These are phyloP conservation scores for Molossus alvarezi DNA, from an alignment of 2,797 vertebrate species.

Conservation along the genomic window DNA sequence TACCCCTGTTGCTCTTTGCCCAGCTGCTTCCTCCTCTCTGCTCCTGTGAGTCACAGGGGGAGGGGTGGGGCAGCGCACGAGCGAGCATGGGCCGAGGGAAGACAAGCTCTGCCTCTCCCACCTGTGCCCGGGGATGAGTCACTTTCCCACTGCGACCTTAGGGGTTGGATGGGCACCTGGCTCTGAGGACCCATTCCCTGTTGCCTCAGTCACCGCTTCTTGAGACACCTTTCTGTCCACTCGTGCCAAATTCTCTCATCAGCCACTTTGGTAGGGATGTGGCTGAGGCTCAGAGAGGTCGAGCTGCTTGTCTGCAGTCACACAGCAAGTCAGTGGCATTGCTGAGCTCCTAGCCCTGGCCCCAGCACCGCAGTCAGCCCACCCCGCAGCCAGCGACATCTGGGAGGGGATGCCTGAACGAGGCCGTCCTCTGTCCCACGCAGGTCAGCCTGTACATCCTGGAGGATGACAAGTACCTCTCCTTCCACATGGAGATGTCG, in stretches of 20 bases:
- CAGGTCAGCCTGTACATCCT: conserved; percentile 96
- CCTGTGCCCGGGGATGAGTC: background rate
- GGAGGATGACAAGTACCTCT: conserved; percentile 96
- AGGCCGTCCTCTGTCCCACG: background rate
- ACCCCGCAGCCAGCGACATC: accelerated
- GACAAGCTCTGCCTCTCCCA: background rate
- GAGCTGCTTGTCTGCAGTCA: background rate
- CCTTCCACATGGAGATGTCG: conserved; percentile 95
- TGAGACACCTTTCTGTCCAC: background rate
- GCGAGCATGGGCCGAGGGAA: background rate
- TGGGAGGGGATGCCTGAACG: accelerated
- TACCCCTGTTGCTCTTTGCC: background rate
- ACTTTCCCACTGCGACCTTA: background rate
- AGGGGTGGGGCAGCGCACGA: background rate
- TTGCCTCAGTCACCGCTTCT: background rate
- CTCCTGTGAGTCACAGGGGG: background rate
- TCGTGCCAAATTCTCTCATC: background rate
- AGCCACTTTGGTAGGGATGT: background rate
- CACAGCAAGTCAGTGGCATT: background rate
- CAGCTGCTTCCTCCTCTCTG: background rate
- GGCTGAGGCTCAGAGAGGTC: background rate
- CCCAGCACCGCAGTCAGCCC: too few relatives aligned
- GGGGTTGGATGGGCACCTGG: background rate
- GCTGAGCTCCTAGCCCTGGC: background rate
- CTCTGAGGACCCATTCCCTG: background rate